These are phyloP conservation scores for Periophthalmus magnuspinnatus DNA, from an alignment of 2,797 vertebrate genomes.

Conservation along the genomic window DNA sequence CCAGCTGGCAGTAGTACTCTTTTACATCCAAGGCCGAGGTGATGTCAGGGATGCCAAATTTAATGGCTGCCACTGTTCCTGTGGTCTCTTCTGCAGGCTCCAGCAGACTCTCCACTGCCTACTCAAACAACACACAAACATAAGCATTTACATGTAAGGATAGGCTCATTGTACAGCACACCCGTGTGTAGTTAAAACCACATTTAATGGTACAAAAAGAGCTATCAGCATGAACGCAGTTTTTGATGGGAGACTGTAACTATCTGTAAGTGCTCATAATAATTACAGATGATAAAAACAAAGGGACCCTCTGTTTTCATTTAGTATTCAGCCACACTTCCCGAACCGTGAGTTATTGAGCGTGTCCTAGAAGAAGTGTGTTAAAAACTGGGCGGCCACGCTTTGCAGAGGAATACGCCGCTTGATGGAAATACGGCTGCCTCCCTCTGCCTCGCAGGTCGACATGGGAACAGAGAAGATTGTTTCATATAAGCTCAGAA, in stretches of 20 bases:
- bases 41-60: constrained; percentile 73
- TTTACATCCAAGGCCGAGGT: constrained; percentile 66
- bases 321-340: constrained; percentile 62
- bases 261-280: constrained; percentile 59
- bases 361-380: constrained; percentile 69
- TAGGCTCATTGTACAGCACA: constrained; percentile 13
- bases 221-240: constrained; percentile 41
- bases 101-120: constrained; percentile 62
- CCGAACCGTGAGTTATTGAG: constrained; percentile 60
- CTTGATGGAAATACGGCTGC: constrained; percentile 60
- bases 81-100: constrained; percentile 45
- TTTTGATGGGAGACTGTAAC: constrained; percentile 48
- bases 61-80: constrained; percentile 46
- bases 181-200: constrained; percentile 11
- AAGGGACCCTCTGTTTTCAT: constrained; percentile 70
- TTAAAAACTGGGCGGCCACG: constrained; percentile 51
- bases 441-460: constrained; percentile 25
- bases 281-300: constrained; percentile 70
- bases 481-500: not conserved
- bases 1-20: constrained; percentile 75
- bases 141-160: constrained; percentile 15
- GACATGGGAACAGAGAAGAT: constrained; percentile 30
- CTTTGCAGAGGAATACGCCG: constrained; percentile 61
- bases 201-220: constrained; percentile 41
- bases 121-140: constrained; percentile 32